These are phyloP conservation scores for Hyles euphorbiae DNA, from an alignment of 1,140 invertebrate species.

Conservation along the genomic window DNA sequence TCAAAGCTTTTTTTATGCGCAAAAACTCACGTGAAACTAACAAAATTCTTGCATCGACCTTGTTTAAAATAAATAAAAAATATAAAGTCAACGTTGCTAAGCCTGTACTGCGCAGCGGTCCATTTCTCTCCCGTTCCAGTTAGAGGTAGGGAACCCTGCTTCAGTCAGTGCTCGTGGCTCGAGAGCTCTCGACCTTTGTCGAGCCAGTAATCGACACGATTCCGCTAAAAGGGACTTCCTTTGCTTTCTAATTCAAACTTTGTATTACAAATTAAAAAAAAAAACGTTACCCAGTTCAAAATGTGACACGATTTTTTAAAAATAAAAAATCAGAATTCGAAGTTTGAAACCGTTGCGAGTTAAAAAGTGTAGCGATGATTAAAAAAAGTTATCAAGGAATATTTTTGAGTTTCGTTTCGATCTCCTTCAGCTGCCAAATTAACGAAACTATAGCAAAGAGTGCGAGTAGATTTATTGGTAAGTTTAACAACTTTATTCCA, in stretches of 20 bases:
- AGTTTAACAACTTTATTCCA: slow-evolving; percentile 22
- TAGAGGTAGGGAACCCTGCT: slow-evolving; percentile 26
- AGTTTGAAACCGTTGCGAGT: slow-evolving; percentile 4
- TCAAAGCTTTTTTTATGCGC: slow-evolving; percentile 14
- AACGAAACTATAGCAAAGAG: slow-evolving; percentile 70
- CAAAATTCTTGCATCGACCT: slow-evolving; percentile 23
- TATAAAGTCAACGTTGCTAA: slow-evolving; percentile 29
- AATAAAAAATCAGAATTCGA: slow-evolving; percentile 13
- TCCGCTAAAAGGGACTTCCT: slow-evolving; percentile 22
- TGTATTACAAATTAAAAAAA: not conserved
- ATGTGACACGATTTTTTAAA: slow-evolving; percentile 2
- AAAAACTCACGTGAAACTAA: slow-evolving; percentile 16
- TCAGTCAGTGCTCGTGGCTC: slow-evolving; percentile 51
- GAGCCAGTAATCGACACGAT: slow-evolving; percentile 30
- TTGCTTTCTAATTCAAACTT: slow-evolving; percentile 11
- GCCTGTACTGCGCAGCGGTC: slow-evolving; percentile 53
- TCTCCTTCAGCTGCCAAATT: slow-evolving; percentile 69
- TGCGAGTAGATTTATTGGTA: slow-evolving; percentile 67
- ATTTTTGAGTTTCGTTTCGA: slow-evolving; percentile 64
- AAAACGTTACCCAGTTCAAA: not conserved
- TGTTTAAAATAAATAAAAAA: slow-evolving; percentile 44
- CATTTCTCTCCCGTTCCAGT: slow-evolving; percentile 34
- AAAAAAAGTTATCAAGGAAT: slow-evolving; percentile 65
- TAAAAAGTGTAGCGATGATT: slow-evolving; percentile 47
- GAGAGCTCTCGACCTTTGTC: slow-evolving; percentile 51